Percentiles rank a stretch among this genome's conserved stretches.
These are phyloP conservation scores for Drosophila santomea DNA, from an alignment of 1,140 invertebrate species.

Conservation along the genomic window DNA sequence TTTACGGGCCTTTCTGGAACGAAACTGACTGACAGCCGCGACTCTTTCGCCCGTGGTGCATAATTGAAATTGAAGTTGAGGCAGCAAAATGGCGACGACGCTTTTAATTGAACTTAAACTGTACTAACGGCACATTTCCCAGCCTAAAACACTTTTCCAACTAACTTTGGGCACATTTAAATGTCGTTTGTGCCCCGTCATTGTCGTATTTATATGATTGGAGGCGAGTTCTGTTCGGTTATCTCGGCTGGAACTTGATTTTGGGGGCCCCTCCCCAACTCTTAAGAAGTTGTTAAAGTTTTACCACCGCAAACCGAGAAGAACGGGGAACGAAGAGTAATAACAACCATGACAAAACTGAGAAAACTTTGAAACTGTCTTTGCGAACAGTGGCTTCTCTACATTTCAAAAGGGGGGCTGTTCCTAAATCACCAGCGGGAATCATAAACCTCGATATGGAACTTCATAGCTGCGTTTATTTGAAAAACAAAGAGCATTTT, in stretches of 20 bases:
- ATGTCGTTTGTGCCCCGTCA: constrained; percentile 70
- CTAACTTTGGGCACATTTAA: constrained; percentile 45
- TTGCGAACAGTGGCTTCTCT: constrained; percentile 3
- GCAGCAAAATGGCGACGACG: constrained; percentile 56
- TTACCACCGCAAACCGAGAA: constrained; percentile 42
- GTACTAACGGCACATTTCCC: constrained; percentile 69
- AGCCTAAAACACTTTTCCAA: constrained; percentile 31
- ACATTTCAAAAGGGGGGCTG: not conserved
- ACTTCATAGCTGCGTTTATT: not conserved
- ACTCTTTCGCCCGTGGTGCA: constrained; percentile 10
- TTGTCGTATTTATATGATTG: constrained; percentile 67
- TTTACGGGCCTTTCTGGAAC: constrained; percentile 68
- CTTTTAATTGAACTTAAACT: constrained; percentile 78
- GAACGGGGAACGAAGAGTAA: constrained; percentile 9
- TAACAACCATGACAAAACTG: constrained; percentile 52
- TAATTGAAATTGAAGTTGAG: constrained; percentile 67
- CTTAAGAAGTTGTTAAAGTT: constrained; percentile 76
- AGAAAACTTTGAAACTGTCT: constrained; percentile 68
- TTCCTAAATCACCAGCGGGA: not conserved
- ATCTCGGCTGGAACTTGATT: constrained; percentile 63
- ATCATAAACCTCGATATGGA: not conserved
- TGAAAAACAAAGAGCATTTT: not conserved
- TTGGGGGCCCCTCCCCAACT: constrained; percentile 33
- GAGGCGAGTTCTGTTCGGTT: constrained; percentile 32
- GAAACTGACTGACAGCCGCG: constrained; percentile 30